phyloP scores from a whole-genome alignment of 2,888 invertebrate genomes.

The Nudaria mundana region DNA sequence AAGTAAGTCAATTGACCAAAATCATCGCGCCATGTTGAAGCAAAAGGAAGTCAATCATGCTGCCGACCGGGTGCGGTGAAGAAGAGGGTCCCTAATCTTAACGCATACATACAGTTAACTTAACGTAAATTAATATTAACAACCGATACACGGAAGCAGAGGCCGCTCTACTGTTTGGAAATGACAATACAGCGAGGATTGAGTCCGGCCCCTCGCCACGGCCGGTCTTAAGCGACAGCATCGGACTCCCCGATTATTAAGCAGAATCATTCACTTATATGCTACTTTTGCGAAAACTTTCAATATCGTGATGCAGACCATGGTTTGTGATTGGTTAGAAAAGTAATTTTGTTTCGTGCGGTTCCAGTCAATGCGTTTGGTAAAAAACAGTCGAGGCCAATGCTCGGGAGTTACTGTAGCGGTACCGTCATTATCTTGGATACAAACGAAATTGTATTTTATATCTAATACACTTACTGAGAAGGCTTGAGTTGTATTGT shows the following conservation, averaged over 20 bases:
- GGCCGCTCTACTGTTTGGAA: constrained; percentile 67
- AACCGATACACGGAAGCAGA: constrained; percentile 80
- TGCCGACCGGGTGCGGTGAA: constrained; percentile 70
- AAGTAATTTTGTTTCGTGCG: constrained; percentile 50
- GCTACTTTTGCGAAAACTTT: constrained; percentile 41
- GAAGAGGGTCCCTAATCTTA: constrained; percentile 80
- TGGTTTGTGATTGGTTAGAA: constrained; percentile 51
- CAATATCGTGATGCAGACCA: constrained; percentile 56
- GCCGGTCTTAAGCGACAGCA: constrained; percentile 76
- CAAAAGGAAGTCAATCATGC: constrained; percentile 80
- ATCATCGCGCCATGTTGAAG: too few species aligned
- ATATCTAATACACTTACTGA: constrained; percentile 10
- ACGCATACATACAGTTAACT: constrained; percentile 81
- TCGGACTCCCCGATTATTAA: constrained; percentile 65
- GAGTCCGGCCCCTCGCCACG: constrained; percentile 76
- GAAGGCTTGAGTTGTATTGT: constrained; percentile 5
- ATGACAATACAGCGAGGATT: constrained; percentile 66
- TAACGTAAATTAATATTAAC: constrained; percentile 77
- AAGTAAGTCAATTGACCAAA: too few species aligned
- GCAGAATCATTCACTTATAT: constrained; percentile 35
- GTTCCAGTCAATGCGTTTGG: constrained; percentile 65
- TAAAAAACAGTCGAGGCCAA: constrained; percentile 52
- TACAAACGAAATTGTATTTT: constrained; percentile 12
- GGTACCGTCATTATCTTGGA: constrained; percentile 26
- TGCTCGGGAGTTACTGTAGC: constrained; percentile 27